phyloP scores from a whole-genome alignment of 2,888 invertebrate genomes.

The Sinelater perroti region DNA sequence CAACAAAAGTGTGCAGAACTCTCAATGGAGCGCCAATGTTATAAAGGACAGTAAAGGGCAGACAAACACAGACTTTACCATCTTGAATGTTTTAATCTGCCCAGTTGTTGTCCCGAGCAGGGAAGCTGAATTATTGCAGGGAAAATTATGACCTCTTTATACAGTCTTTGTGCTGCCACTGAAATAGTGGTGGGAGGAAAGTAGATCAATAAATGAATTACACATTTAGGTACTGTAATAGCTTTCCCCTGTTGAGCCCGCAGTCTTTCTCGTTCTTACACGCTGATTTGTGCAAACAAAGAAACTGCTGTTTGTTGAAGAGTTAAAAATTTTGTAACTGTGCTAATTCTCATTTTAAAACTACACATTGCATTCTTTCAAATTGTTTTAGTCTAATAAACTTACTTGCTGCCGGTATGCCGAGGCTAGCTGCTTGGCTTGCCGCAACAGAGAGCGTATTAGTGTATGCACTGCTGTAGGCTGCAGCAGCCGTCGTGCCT shows the following conservation, averaged over 20 bases:
- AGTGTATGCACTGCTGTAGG: slow-evolving; percentile 63
- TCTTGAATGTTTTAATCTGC: slow-evolving; percentile 25
- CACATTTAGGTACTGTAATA: slow-evolving; percentile 54
- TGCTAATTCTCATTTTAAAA: too few species aligned
- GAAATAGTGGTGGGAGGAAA: slow-evolving; percentile 52
- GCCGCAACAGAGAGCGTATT: slow-evolving; percentile 85
- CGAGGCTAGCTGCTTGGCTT: slow-evolving; percentile 84
- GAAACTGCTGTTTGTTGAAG: too few species aligned
- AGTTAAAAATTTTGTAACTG: too few species aligned
- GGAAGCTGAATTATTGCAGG: slow-evolving; percentile 33
- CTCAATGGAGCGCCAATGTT: neutral
- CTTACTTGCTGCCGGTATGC: slow-evolving; percentile 79
- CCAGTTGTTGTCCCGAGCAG: slow-evolving; percentile 18
- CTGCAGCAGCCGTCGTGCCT: slow-evolving; percentile 52
- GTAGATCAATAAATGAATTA: slow-evolving; percentile 63
- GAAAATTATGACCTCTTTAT: slow-evolving; percentile 48
- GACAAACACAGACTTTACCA: slow-evolving; percentile 30
- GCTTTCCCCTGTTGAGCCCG: slow-evolving; percentile 41
- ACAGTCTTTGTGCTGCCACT: slow-evolving; percentile 47
- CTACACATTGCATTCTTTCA: slow-evolving; percentile 15
- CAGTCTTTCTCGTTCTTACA: slow-evolving; percentile 19
- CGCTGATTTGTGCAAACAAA: slow-evolving; percentile 18
- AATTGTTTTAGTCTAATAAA: slow-evolving; percentile 11
- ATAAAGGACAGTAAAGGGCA: slow-evolving; percentile 21
- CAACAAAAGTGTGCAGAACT: slow-evolving; percentile 19